Conservation (phyloP, 2,888 invertebrate genomes). For the Galerucella pusilla region DNA sequence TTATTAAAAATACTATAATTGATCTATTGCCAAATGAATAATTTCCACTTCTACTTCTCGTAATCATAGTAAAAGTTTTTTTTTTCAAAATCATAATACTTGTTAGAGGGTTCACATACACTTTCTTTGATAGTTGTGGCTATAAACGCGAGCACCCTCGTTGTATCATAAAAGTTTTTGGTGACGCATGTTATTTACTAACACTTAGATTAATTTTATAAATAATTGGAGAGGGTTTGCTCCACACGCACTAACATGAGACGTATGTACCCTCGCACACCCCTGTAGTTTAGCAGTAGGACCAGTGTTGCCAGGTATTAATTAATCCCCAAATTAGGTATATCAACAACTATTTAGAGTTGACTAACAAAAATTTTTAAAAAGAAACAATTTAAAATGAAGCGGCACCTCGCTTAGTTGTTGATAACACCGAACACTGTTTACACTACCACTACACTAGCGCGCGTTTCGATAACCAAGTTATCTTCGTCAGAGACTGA, state of each 20-base stretch:
- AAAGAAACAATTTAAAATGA: too few relatives aligned
- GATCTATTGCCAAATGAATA: neutral
- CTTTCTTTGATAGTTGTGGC: constrained; percentile 17
- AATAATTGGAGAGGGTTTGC: constrained; percentile 53
- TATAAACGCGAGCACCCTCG: constrained; percentile 54
- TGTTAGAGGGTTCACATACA: constrained; percentile 33
- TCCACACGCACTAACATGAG: constrained; percentile 47
- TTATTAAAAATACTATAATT: neutral
- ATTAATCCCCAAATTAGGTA: neutral
- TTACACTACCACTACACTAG: too few relatives aligned
- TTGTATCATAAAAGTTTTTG: constrained; percentile 51
- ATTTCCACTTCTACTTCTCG: too few relatives aligned
- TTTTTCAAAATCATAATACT: neutral
- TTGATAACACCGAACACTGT: too few relatives aligned
- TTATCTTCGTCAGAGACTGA: too few relatives aligned
- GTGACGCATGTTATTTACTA: constrained; percentile 56
- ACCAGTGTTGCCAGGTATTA: constrained; percentile 44
- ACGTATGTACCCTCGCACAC: constrained; percentile 50
- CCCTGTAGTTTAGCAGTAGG: constrained; percentile 49
- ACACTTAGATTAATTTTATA: constrained; percentile 31
- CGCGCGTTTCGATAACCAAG: too few relatives aligned
- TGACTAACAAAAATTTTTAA: too few relatives aligned
- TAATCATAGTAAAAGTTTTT: neutral
- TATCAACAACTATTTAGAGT: too few relatives aligned
- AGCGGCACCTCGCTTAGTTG: too few relatives aligned